Base-by-base conservation (phyloP, 2,797 vertebrate species). In the Buphagus erythrorhynchus region DNA sequence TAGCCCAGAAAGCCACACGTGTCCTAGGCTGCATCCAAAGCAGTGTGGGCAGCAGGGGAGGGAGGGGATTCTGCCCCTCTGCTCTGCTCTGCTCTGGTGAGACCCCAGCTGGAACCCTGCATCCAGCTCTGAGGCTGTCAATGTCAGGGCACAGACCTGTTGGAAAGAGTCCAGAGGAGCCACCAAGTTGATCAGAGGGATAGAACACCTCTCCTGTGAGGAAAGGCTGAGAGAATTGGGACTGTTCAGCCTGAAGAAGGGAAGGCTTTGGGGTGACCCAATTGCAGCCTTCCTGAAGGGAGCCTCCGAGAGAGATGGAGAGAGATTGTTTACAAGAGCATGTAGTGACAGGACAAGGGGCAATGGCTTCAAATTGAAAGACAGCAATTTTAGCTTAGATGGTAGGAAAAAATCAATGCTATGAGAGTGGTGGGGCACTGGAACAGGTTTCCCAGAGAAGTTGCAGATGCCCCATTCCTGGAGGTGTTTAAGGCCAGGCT, bases 11-110 rank as follows among this genome's bases (percentile, higher is more conserved):
- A 51, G 11, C 36, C 58, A 76, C 33, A 62, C 0, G 0, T 29
- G 18, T 18, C 36, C 58, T 62, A 46, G 46, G 73, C 15, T 42
- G 31, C 25, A 62, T 35, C 31, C 58, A 52, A 1, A 52, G 58
- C 58, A 29, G 9, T 0, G 0, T 42, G 19, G 25, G 4, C 73
- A 76, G 31, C 58, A 62, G 36, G 58, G 25, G 2, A 35, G 36
- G 31, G 19, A 62, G 11, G 38, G 25, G 25, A 76, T 63, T 76
- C 46, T 76, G 36, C 7, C 19, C 19, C 36, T 62, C 31, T 51
- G 46, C 46, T 75, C 45, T 40, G 18, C 29, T 42, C 45, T 61
- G 22, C n/a, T n/a, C n/a, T n/a, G n/a, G n/a, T 74, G 28, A 62
- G 14, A 62, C 1, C 29, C 11, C 17, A 28, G 11, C 25, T 62